phyloP scores from a whole-genome alignment of 2,797 vertebrate genomes.

The Malurus splendens region DNA sequence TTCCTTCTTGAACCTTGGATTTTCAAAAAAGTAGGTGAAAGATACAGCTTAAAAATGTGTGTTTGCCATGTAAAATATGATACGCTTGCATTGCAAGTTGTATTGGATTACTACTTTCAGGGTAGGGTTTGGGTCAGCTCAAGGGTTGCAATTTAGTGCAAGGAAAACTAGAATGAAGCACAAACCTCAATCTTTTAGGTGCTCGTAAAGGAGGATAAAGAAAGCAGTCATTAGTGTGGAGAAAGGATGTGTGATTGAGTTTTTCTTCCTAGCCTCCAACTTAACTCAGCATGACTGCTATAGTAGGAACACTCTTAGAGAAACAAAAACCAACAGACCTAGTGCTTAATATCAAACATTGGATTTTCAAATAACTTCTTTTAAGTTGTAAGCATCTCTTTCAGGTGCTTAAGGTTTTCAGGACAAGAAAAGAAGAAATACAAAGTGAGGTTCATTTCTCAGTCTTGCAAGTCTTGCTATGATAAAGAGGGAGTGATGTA shows the following conservation, averaged over 20 bases:
- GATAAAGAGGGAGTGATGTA: background rate
- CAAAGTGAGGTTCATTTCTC: background rate
- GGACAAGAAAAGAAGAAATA: background rate
- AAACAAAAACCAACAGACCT: background rate
- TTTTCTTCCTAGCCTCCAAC: background rate
- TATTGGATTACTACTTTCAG: background rate
- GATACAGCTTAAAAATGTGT: background rate
- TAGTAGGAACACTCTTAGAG: background rate
- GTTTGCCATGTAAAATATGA: background rate
- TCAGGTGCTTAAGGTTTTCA: background rate
- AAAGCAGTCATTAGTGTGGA: background rate
- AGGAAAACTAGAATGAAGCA: background rate
- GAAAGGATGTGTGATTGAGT: background rate
- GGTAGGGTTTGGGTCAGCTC: background rate
- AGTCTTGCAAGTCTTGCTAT: background rate
- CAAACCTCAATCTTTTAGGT: background rate
- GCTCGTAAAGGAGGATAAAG: background rate
- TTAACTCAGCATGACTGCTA: background rate
- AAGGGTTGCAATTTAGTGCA: background rate
- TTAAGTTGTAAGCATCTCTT: background rate
- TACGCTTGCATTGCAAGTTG: background rate
- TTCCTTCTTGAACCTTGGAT: background rate
- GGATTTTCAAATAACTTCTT: background rate
- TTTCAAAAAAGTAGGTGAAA: background rate
- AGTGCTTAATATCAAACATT: background rate